A percentile compares a stretch with the other conserved stretches of the same genome.
Evolutionary conservation across 1,140 invertebrate genomes (phyloP).

Genomic region (Aphis craccivora): DNA sequence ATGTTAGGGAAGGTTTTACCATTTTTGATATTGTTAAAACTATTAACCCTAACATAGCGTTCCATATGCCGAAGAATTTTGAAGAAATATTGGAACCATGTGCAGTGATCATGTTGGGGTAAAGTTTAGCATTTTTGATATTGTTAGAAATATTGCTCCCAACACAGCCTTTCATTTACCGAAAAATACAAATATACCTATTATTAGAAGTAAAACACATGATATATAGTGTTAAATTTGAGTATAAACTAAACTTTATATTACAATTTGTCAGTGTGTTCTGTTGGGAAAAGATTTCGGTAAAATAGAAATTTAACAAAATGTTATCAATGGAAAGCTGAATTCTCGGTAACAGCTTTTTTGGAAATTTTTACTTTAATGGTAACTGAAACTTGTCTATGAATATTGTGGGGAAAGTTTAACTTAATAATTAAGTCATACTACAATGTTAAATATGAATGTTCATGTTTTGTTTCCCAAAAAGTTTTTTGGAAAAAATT

Average conservation of each 20-base stretch:
- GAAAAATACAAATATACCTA: constrained; percentile 82
- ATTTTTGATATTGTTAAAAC: constrained; percentile 71
- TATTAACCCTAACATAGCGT: constrained; percentile 81
- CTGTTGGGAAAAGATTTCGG: constrained; percentile 2
- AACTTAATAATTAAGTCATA: no score
- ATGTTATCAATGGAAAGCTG: constrained; percentile 5
- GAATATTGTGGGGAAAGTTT: no score
- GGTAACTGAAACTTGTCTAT: not conserved
- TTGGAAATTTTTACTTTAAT: not conserved
- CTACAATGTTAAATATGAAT: no score
- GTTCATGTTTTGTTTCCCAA: no score
- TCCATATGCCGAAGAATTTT: constrained; percentile 92
- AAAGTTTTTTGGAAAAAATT: no score
- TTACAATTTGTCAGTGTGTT: constrained; percentile 9
- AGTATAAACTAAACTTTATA: no score
- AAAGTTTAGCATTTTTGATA: constrained; percentile 70
- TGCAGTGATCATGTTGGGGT: constrained; percentile 67
- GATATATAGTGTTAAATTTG: no score
- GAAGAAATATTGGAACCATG: not conserved
- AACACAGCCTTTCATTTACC: constrained; percentile 92
- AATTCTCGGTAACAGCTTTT: constrained; percentile 34
- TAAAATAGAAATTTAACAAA: constrained; percentile 9
- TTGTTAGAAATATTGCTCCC: constrained; percentile 71
- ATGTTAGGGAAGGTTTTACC: constrained; percentile 68
- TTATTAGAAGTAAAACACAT: constrained; percentile 76